Evolutionary conservation across 2,113 vertebrate genomes (phyloP).

Genomic region (Xerus inauris): DNA sequence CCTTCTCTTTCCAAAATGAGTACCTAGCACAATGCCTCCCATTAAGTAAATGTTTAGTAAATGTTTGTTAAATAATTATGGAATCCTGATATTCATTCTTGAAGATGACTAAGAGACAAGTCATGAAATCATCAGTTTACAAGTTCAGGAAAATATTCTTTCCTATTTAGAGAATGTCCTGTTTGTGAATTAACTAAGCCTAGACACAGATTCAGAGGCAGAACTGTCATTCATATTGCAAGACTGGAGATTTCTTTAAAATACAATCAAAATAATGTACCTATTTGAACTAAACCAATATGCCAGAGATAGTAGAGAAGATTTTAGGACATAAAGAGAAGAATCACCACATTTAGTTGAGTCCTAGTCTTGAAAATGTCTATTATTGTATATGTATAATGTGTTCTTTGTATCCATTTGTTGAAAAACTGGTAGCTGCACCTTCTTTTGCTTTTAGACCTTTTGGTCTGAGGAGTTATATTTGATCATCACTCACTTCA

Average conservation of each 20-base stretch:
- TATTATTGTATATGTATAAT: not conserved
- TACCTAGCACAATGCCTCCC: not conserved
- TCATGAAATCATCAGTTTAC: not conserved
- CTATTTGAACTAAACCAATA: not conserved
- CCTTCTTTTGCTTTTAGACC: not conserved
- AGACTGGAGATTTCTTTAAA: not conserved
- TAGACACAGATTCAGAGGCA: not conserved
- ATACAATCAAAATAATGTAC: not conserved
- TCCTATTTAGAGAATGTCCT: not conserved
- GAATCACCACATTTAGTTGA: not conserved
- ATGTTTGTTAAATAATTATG: not conserved
- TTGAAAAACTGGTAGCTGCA: not conserved
- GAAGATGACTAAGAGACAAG: not conserved
- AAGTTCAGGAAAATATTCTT: not conserved
- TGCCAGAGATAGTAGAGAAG: not conserved
- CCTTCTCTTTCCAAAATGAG: not conserved
- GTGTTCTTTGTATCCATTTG: not conserved
- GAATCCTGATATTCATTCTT: not conserved
- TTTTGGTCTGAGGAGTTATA: not conserved
- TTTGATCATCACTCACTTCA: not conserved
- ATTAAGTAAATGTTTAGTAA: not conserved
- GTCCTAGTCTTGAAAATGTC: not conserved
- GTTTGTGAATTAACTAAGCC: not conserved
- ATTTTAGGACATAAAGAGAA: not conserved
- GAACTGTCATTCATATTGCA: not conserved